Evolutionary conservation across 2,113 vertebrate species (phyloP).

Genomic region (Bos javanicus): DNA sequence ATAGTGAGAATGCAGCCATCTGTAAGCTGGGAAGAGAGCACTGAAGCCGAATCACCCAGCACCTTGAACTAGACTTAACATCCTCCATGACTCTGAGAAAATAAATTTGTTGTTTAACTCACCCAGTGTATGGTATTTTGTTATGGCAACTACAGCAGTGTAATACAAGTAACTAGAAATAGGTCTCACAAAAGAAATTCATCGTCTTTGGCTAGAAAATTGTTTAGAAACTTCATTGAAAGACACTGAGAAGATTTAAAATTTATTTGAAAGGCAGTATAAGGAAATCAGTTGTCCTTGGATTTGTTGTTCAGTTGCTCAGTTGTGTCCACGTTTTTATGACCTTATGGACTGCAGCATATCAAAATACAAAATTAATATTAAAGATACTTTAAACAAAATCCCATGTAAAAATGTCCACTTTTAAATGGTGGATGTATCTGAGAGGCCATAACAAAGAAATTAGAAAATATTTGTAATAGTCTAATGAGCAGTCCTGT

Average conservation of each 20-base stretch:
- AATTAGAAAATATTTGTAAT: background rate
- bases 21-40: background rate
- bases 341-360: background rate
- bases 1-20: background rate
- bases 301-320: background rate
- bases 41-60: background rate
- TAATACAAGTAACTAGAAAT: background rate
- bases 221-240: background rate
- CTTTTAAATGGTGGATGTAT: background rate
- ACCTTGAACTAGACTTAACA: background rate
- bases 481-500: background rate
- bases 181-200: background rate
- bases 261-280: background rate
- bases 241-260: background rate
- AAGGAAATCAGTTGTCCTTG: background rate
- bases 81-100: background rate
- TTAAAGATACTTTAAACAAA: background rate
- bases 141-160: background rate
- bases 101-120: background rate
- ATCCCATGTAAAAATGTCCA: background rate
- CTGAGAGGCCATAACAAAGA: background rate
- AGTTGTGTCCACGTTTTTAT: background rate
- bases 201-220: background rate
- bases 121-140: background rate
- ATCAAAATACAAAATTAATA: background rate